A percentile compares a stretch with the other conserved stretches of the same genome.
Conservation (phyloP, 2,797 vertebrate genomes). For the Molossus molossus region DNA sequence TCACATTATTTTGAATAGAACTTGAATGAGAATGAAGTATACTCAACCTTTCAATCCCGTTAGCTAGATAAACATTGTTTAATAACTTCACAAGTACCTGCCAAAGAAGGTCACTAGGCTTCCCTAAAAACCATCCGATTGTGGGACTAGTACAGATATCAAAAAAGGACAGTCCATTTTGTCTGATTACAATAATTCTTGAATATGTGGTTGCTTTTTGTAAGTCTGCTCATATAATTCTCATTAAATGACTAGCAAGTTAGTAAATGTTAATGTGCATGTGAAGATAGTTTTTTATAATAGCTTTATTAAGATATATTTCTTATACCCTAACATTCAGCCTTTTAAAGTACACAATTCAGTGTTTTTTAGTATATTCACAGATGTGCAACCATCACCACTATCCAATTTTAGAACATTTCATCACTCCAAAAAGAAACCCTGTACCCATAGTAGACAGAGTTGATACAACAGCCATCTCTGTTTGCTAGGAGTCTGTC, state of each 20-base stretch:
- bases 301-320: neutral
- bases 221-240: constrained; percentile 22
- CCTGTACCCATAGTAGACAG: neutral
- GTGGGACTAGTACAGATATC: neutral
- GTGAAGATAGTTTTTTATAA: neutral
- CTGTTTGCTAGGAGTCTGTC: constrained; percentile 22
- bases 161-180: constrained; percentile 5
- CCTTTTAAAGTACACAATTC: constrained; percentile 50
- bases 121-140: neutral
- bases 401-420: constrained; percentile 50
- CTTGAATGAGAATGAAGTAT: constrained; percentile 56
- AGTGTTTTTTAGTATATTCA: constrained; percentile 26
- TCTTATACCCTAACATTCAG: constrained; percentile 27
- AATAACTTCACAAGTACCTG: neutral
- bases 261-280: neutral
- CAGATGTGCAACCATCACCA: neutral
- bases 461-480: neutral
- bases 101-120: neutral
- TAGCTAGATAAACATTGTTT: neutral
- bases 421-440: neutral
- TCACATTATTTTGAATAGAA: constrained; percentile 41
- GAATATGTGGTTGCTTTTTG: constrained; percentile 27
- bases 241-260: constrained; percentile 33
- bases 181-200: constrained; percentile 29
- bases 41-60: neutral